Evolutionary conservation across 2,888 invertebrate genomes (phyloP).

Genomic region (Cosmopolites sordidus): DNA sequence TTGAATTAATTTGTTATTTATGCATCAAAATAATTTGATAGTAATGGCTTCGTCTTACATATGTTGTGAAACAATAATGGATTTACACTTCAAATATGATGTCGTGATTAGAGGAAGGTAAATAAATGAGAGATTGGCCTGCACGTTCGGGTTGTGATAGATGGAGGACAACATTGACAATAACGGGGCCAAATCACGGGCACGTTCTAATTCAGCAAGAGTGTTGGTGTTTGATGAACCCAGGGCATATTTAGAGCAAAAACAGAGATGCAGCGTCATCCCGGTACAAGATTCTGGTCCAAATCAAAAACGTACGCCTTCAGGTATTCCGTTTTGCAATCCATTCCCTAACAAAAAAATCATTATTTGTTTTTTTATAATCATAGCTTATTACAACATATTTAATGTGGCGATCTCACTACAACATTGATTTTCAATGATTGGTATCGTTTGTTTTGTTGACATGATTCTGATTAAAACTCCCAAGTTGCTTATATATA

Average conservation of each 20-base stretch:
- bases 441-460: no score
- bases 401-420: no score
- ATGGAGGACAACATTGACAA: slow-evolving; percentile 43
- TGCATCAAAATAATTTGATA: slow-evolving; percentile 4
- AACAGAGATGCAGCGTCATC: slow-evolving; percentile 35
- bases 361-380: no score
- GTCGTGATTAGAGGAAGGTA: slow-evolving; percentile 27
- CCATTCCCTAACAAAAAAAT: no score
- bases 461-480: no score
- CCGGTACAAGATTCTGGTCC: slow-evolving; percentile 24
- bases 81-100: slow-evolving; percentile 5
- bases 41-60: slow-evolving; percentile 9
- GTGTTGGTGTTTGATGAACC: slow-evolving; percentile 74
- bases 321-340: slow-evolving; percentile 11
- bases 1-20: slow-evolving; percentile 6
- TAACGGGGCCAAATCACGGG: slow-evolving; percentile 43
- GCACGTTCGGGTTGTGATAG: slow-evolving; percentile 31
- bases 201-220: slow-evolving; percentile 61
- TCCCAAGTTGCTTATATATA: no score
- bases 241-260: slow-evolving; percentile 40
- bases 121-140: slow-evolving; percentile 20
- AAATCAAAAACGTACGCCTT: slow-evolving; percentile 10
- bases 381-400: no score
- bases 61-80: slow-evolving; percentile 5
- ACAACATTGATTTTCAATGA: no score